Percentiles rank a stretch among this genome's conserved stretches.
Conservation (phyloP, 2,888 invertebrate genomes). For the Tipula vernalis region DNA sequence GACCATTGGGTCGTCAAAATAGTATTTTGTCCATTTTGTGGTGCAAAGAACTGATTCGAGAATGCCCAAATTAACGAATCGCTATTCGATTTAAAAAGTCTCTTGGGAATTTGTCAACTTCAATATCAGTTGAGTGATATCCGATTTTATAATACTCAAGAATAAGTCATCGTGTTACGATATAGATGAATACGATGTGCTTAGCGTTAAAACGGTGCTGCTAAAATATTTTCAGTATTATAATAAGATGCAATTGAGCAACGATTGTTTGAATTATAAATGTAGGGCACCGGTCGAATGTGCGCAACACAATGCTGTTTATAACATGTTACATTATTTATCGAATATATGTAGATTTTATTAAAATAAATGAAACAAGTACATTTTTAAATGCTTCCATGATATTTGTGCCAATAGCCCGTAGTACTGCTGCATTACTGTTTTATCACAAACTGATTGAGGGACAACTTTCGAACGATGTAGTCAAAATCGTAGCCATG, state of each 20-base stretch:
- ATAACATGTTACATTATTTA: conserved; percentile 73
- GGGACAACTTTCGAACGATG: conserved; percentile 31
- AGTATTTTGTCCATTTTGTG: conserved; percentile 71
- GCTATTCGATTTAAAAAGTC: conserved; percentile 34
- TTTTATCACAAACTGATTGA: conserved; percentile 57
- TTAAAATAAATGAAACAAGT: conserved; percentile 44
- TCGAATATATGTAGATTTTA: conserved; percentile 63
- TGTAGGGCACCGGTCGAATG: conserved; percentile 66
- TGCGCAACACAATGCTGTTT: conserved; percentile 65
- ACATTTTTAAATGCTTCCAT: conserved; percentile 57
- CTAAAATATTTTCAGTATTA: conserved; percentile 63
- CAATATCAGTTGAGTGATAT: conserved; percentile 51
- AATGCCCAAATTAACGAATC: conserved; percentile 30
- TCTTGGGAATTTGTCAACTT: conserved; percentile 62
- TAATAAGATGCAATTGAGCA: conserved; percentile 55
- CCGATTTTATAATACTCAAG: conserved; percentile 46
- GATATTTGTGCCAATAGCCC: conserved; percentile 74
- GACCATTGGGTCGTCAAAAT: no score
- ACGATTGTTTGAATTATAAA: conserved; percentile 53
- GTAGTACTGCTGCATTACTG: conserved; percentile 58
- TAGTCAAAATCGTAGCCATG: conserved; percentile 54
- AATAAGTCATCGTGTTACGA: conserved; percentile 69
- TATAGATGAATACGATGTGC: conserved; percentile 63
- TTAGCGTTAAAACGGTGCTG: conserved; percentile 44
- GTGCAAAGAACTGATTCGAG: conserved; percentile 43